phyloP scores from a whole-genome alignment of 2,797 vertebrate species.

The Trematomus bernacchii region DNA sequence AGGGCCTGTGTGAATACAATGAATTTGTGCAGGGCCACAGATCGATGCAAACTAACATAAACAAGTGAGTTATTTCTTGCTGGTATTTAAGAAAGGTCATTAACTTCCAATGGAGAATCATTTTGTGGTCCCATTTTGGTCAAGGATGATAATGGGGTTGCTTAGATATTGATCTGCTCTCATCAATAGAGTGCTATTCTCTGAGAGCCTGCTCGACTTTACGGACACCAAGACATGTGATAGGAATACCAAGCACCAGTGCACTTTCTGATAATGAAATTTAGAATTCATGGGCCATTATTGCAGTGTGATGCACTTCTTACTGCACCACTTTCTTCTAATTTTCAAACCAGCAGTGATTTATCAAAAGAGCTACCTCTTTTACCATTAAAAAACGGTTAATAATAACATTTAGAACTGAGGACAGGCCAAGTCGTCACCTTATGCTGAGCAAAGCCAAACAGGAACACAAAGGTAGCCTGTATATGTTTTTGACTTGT shows the following conservation, averaged over 20 bases:
- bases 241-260: slow-evolving; percentile 65
- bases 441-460: neutral
- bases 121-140: slow-evolving; percentile 65
- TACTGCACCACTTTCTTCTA: neutral
- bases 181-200: slow-evolving; percentile 72
- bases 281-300: slow-evolving; percentile 36
- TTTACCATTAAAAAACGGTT: slow-evolving; percentile 9
- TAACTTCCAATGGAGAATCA: slow-evolving; percentile 71
- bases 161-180: slow-evolving; percentile 78
- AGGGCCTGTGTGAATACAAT: slow-evolving; percentile 44
- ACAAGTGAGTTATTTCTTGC: slow-evolving; percentile 56
- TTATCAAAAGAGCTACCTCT: slow-evolving; percentile 10
- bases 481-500: slow-evolving; percentile 26
- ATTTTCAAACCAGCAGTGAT: slow-evolving; percentile 5
- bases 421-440: slow-evolving; percentile 2
- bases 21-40: slow-evolving; percentile 46
- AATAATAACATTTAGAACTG: slow-evolving; percentile 13
- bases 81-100: slow-evolving; percentile 71
- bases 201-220: slow-evolving; percentile 47
- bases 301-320: slow-evolving; percentile 9
- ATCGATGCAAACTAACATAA: slow-evolving; percentile 69
- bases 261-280: slow-evolving; percentile 54
- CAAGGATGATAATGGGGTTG: slow-evolving; percentile 69
- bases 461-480: slow-evolving; percentile 7
- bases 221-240: slow-evolving; percentile 57